Conservation (phyloP, 2,888 invertebrate species). For the Hetaerina titia region DNA sequence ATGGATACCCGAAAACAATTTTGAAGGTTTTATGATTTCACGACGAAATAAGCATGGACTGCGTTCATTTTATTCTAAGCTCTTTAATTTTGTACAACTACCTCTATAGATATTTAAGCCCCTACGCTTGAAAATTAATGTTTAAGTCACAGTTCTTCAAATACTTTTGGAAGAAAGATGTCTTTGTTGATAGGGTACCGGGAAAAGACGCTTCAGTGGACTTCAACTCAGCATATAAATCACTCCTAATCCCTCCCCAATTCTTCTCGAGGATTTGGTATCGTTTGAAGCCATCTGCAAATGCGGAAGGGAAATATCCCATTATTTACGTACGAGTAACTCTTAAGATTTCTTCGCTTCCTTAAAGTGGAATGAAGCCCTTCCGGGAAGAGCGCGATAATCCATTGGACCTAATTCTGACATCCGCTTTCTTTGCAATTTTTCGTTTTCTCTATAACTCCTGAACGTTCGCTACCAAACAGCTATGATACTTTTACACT, state of each 20-base stretch:
- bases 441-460: too few species aligned
- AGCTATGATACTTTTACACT: too few species aligned
- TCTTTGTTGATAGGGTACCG: background rate
- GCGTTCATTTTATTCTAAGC: too few species aligned
- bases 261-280: background rate
- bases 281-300: background rate
- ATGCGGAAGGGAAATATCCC: background rate
- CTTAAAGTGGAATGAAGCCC: background rate
- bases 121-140: too few species aligned
- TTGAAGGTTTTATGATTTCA: too few species aligned
- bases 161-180: background rate
- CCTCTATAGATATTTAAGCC: too few species aligned
- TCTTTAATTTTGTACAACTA: too few species aligned
- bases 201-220: background rate
- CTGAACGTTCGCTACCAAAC: too few species aligned
- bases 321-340: slow-evolving; percentile 6
- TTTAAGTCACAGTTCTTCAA: too few species aligned
- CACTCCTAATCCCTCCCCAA: background rate
- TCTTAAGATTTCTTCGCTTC: background rate
- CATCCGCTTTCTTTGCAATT: too few species aligned
- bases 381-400: background rate
- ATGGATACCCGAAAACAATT: too few species aligned
- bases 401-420: background rate
- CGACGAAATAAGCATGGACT: too few species aligned
- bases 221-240: background rate